Evolutionary conservation across 2,797 vertebrate genomes (phyloP).

Genomic region (Ceryle rudis): DNA sequence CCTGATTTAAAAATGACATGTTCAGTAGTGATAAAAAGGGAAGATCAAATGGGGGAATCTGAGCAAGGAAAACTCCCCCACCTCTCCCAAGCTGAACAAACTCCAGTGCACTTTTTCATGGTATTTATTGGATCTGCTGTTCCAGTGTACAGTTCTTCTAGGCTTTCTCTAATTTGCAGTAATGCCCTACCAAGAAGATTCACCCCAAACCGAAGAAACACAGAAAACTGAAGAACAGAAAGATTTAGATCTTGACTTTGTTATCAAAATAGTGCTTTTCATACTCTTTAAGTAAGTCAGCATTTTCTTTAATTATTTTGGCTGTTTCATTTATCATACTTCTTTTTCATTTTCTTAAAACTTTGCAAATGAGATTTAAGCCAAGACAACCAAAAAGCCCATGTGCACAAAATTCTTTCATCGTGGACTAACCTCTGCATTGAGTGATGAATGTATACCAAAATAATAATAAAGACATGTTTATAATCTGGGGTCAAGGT

Average conservation of each 20-base stretch:
- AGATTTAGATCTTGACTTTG: background rate
- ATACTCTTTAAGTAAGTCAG: background rate
- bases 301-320: background rate
- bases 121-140: background rate
- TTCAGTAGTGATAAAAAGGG: slow-evolving; percentile 16
- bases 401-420: background rate
- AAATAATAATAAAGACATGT: background rate
- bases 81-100: slow-evolving; percentile 7
- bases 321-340: background rate
- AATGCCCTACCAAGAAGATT: background rate
- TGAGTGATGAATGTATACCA: background rate
- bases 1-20: slow-evolving; percentile 47
- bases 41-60: slow-evolving; percentile 18
- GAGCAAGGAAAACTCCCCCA: slow-evolving; percentile 52
- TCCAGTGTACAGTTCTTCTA: background rate
- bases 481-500: background rate
- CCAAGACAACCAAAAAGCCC: background rate
- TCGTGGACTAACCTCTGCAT: background rate
- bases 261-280: background rate
- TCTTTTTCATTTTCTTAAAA: background rate
- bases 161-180: background rate
- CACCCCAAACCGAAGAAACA: background rate
- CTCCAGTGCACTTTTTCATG: background rate
- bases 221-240: background rate
- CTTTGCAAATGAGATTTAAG: background rate